These are phyloP conservation scores for Dicrostonyx torquatus DNA, from an alignment of 2,797 vertebrate species.

Conservation along the genomic window DNA sequence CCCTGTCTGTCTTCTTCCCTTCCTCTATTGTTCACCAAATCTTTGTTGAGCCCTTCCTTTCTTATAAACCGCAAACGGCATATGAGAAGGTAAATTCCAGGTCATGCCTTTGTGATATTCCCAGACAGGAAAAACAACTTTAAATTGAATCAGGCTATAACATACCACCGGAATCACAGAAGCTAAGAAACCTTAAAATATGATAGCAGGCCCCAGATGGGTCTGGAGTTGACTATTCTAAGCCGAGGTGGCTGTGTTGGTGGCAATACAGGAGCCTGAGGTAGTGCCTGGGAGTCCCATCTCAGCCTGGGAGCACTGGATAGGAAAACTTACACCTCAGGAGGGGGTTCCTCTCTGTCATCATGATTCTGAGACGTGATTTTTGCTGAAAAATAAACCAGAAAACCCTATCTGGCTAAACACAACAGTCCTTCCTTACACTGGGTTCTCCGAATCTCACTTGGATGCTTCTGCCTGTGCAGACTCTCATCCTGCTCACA, in stretches of 20 bases:
- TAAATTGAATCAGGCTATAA: background rate
- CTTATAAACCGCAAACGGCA: background rate
- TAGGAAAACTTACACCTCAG: background rate
- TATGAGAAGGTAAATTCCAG: background rate
- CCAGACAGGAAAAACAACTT: background rate
- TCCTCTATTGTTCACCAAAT: background rate
- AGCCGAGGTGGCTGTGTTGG: background rate
- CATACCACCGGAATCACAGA: background rate
- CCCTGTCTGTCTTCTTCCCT: too few relatives aligned
- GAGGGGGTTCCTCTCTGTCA: slow-evolving; percentile 10
- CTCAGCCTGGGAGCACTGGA: background rate
- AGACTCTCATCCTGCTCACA: background rate
- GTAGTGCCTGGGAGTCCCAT: background rate
- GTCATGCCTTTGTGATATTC: background rate
- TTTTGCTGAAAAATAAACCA: slow-evolving; percentile 28
- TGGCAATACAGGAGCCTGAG: background rate
- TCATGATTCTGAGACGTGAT: background rate
- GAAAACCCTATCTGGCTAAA: slow-evolving; percentile 43
- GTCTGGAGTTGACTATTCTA: background rate
- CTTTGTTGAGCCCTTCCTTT: background rate
- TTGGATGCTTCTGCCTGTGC: background rate
- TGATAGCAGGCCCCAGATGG: background rate
- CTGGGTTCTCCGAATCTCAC: background rate
- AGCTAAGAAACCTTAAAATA: background rate
- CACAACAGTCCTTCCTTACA: background rate